Base-by-base conservation (phyloP, 2,888 invertebrate species). In the Patella caerulea region DNA sequence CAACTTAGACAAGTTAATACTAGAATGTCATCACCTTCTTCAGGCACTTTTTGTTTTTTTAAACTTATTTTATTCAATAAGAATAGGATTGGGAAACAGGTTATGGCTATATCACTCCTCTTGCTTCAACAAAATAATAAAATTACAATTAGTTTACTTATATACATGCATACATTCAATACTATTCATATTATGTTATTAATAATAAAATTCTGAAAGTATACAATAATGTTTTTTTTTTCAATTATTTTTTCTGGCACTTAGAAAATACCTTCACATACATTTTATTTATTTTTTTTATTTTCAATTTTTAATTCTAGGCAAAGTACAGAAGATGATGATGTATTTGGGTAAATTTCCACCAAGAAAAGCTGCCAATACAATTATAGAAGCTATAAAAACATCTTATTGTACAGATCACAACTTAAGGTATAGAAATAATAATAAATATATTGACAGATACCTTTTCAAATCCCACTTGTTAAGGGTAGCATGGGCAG, bases 291-390 rank as follows among this genome's bases (percentile, higher is more conserved):
- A 5, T 24, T 17, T 15, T 53, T n/a, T 71, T 29, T 29, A 14
- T 72, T 52, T 56, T 75, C 1, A 65, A 5, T 76, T 52, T 71
- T 80, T 76, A 5, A 34, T 34, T 45, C 12, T 85, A 90, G 90
- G 91, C 45, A 90, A 90, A 79, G 85, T 91, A 12, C 88, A 91
- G 86, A 85, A 90, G 65, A 89, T 90, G 87, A 82, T 91, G 80
- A 87, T 86, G 71, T 87, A 86, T 72, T 78, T 84, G 54, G 90
- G 87, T 17, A 85, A 86, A 73, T 86, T 83, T 74, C 82, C 88
- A 55, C 82, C 87, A 7, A 79, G 86, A 52, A 83, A 85, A 55
- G 90, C 88, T 11, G 90, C 85, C 29, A 80, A 83, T 71, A 88
- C 90, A 1, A 84, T 91, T 19, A 72, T 91, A 29, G 84, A 88